Percentiles rank a stretch among this genome's conserved stretches.
Evolutionary conservation across 2,113 vertebrate species (phyloP).

Genomic region (Phylloscopus trochiloides): DNA sequence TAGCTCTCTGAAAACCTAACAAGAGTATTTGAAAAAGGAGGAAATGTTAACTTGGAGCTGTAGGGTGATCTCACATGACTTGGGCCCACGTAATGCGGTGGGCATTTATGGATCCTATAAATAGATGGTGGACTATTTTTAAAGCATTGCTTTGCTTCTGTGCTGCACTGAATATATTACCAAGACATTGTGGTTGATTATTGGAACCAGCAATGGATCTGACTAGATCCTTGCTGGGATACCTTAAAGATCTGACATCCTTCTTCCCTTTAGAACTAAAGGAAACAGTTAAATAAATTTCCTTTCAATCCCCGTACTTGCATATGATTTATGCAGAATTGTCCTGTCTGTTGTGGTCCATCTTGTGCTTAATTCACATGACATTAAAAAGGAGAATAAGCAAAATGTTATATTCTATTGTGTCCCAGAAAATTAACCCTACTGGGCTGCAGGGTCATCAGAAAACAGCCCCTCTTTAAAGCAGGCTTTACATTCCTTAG

Average conservation of each 20-base stretch:
- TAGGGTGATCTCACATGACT: not conserved
- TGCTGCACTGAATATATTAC: not conserved
- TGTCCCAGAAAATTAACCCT: not conserved
- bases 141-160: not conserved
- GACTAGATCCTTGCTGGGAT: not conserved
- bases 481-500: not conserved
- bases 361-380: not conserved
- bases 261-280: not conserved
- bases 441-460: not conserved
- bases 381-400: not conserved
- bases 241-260: not conserved
- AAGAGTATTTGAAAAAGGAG: constrained; percentile 1
- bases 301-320: not conserved
- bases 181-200: not conserved
- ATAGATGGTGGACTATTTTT: constrained; percentile 21
- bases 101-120: constrained; percentile 13
- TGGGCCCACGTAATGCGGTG: not conserved
- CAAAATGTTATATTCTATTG: not conserved
- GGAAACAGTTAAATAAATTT: not conserved
- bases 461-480: not conserved
- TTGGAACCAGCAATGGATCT: not conserved
- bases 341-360: not conserved
- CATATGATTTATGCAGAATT: not conserved
- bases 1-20: constrained; percentile 5
- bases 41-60: constrained; percentile 1